Evolutionary conservation across 2,113 vertebrate species (phyloP), one percentile per base, ranked within the genome.

Genomic region (cattle (Bos taurus)): DNA sequence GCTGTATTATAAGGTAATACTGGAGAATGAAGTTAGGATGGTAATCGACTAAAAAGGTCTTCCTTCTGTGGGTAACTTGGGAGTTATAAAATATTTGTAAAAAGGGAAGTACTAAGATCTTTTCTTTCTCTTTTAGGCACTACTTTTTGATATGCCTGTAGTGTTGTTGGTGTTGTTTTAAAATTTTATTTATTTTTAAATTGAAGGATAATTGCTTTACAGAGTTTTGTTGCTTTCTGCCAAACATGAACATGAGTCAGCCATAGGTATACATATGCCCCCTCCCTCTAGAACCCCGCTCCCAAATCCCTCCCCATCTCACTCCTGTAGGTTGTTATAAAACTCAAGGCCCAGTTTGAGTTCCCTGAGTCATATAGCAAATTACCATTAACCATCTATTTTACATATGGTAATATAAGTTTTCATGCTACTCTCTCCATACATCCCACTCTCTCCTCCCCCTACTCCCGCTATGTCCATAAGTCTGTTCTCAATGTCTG

Each of bases 391-490:
- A 71, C n/a, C n/a, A 23, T 71, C 10, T 23, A 71, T 36, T 71
- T 71, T 40, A 40, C 19, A 71, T 40, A 23, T 40, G n/a, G 19
- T 71, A 36, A 11, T 71, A 36, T 21, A 71, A 36, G n/a, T 36
- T 71, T 71, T 71, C n/a, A 36, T 71, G n/a, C 19, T 36, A 36
- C 19, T 36, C 19, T 71, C 9, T 36, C n/a, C 19, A 36, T 2
- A 21, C 9, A 71, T 21, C 5, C n/a, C 64, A 36, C 9, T 4
- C 9, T 71, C n/a, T 71, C n/a, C 64, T 71, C 19, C 19, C 17
- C 9, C 9, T 36, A 64, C 15, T 21, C n/a, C 9, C 0, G 0
- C n/a, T 71, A 36, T 71, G 19, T 11, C 62, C n/a, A 23, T 36
- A 71, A 23, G n/a, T 23, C 64, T 71, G n/a, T 36, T 71, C n/a